Percentiles rank a stretch among this genome's conserved stretches.
Conservation (phyloP, 1,140 invertebrate genomes). For the Pachyrhynchus sulphureomaculatus region DNA sequence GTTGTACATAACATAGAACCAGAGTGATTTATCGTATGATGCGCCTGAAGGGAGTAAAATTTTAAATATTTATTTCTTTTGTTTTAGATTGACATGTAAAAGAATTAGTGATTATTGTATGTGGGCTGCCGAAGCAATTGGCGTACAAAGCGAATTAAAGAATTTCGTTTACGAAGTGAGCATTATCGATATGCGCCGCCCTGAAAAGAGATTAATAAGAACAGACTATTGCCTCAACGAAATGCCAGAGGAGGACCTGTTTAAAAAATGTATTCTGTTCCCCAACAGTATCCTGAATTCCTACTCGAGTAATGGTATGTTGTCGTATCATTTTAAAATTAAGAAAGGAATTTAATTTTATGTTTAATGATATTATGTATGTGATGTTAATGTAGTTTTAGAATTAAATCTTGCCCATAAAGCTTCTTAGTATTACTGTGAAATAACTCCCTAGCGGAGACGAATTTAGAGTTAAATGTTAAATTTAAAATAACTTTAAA, state of each 20-base stretch:
- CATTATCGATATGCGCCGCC: constrained; percentile 37
- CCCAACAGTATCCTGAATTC: constrained; percentile 38
- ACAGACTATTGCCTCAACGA: constrained; percentile 41
- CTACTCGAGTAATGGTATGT: constrained; percentile 38
- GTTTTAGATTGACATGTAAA: constrained; percentile 34
- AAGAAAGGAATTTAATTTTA: constrained; percentile 20
- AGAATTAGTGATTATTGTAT: constrained; percentile 38
- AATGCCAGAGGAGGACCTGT: constrained; percentile 37
- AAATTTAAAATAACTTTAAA: no score
- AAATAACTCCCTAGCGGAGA: no score
- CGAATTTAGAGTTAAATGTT: no score
- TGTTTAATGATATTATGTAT: background rate
- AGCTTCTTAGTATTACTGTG: background rate
- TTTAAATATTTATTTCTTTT: background rate
- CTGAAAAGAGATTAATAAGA: constrained; percentile 38
- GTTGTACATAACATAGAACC: no score
- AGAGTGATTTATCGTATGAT: no score
- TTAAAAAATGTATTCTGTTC: constrained; percentile 41
- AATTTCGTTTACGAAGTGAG: constrained; percentile 40
- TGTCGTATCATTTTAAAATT: constrained; percentile 38
- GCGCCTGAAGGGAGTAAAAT: no score
- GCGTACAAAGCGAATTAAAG: constrained; percentile 31
- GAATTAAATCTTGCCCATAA: background rate
- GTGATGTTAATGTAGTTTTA: background rate
- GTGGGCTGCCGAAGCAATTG: constrained; percentile 41